A percentile compares a stretch with the other conserved stretches of the same genome.
Evolutionary conservation across 2,888 invertebrate species (phyloP).

Genomic region (Idaea aversata): DNA sequence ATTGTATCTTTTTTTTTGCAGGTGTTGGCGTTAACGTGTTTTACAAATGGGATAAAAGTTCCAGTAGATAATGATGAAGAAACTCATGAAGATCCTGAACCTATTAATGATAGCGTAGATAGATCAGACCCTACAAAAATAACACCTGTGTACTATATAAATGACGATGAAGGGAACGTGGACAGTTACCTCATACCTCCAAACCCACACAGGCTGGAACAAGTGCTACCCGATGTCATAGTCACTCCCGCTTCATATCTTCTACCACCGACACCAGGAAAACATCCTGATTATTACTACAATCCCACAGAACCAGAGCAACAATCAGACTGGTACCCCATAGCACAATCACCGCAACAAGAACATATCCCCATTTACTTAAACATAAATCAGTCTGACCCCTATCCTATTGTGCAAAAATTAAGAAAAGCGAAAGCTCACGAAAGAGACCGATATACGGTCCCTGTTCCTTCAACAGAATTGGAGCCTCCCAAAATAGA

Average conservation of each 20-base stretch:
- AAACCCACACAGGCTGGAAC: slow-evolving; percentile 48
- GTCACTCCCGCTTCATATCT: slow-evolving; percentile 62
- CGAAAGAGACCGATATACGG: slow-evolving; percentile 21
- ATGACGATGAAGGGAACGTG: slow-evolving; percentile 45
- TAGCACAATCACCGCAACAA: slow-evolving; percentile 37
- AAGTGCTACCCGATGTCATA: slow-evolving; percentile 40
- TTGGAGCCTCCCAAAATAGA: slow-evolving; percentile 60
- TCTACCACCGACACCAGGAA: slow-evolving; percentile 54
- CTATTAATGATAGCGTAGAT: slow-evolving; percentile 17
- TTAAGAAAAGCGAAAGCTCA: slow-evolving; percentile 19
- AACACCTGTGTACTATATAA: slow-evolving; percentile 51
- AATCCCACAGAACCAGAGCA: slow-evolving; percentile 45
- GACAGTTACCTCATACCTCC: slow-evolving; percentile 64
- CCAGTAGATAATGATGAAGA: slow-evolving; percentile 50
- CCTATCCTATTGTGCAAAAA: slow-evolving; percentile 5
- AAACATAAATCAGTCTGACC: slow-evolving; percentile 30
- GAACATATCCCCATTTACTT: slow-evolving; percentile 40
- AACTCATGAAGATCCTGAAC: slow-evolving; percentile 28
- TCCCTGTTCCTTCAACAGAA: slow-evolving; percentile 53
- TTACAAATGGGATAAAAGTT: slow-evolving; percentile 55
- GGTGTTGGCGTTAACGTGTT: slow-evolving; percentile 47
- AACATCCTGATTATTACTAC: slow-evolving; percentile 48
- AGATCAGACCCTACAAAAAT: slow-evolving; percentile 33
- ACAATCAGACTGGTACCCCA: slow-evolving; percentile 71
- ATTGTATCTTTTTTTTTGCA: slow-evolving; percentile 41